Base-by-base conservation (phyloP, 2,888 invertebrate genomes). In the Apocheima hispidaria region DNA sequence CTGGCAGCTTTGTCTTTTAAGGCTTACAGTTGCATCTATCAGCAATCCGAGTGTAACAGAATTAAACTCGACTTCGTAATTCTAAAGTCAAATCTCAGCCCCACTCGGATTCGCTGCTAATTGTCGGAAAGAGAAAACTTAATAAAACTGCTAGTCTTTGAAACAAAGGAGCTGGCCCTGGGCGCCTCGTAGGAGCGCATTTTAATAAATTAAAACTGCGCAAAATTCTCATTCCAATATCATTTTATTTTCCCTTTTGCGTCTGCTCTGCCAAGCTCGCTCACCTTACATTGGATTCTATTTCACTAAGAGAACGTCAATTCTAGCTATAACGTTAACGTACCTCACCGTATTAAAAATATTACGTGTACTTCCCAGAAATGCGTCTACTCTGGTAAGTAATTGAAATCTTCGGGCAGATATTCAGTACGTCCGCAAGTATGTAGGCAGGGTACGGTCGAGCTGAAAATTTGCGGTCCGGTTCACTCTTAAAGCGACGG, bases 151-250 rank as follows among this genome's bases (percentile, higher is more conserved):
- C 85, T 84, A 83, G 86, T 86, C 91, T 91, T 90, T 90, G 90
- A 89, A 84, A 86, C 86, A 84, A 84, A 85, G 88, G 83, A 80
- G 83, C 81, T 79, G 69, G 84, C 83, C 81, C 75, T 75, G 81
- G 75, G 84, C 84, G 81, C 77, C 80, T 81, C 79, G 71, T 60
- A 82, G 79, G 78, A 84, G 84, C 83, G 81, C 88, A 90, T 92
- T 91, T 92, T 90, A 91, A 92, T 91, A 91, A 91, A 92, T 92
- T 90, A 91, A 90, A 92, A 90, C 88, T 88, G 88, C 78, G 84
- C 88, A 81, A 87, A 90, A 88, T 89, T 87, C 88, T 78, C 84
- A 81, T 88, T 89, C 78, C 87, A 85, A 90, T 90, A 89, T 85
- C 80, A 84, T 86, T 86, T 84, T 83, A 83, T 88, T 87, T 87